Conservation (phyloP, 2,888 invertebrate genomes). For the Lutraria lutraria region DNA sequence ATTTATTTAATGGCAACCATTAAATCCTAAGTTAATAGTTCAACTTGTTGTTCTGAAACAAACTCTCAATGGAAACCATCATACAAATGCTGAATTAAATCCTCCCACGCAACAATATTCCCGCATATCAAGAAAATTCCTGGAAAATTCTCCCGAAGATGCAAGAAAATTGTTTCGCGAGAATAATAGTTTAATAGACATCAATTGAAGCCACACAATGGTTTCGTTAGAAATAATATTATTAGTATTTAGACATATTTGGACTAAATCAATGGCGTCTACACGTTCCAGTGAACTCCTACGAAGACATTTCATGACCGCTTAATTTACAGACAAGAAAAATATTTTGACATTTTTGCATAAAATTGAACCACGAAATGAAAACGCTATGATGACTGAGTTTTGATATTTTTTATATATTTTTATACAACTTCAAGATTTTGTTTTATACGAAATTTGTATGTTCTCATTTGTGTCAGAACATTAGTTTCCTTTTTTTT, state of each 20-base stretch:
- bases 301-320: too few relatives aligned
- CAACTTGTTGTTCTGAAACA: neutral
- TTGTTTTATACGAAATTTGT: too few relatives aligned
- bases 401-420: too few relatives aligned
- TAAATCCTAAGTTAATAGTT: neutral
- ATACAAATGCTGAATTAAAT: neutral
- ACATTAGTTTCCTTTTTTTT: too few relatives aligned
- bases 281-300: neutral
- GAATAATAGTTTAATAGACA: neutral
- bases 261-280: neutral
- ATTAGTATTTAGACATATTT: neutral
- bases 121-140: slow-evolving; percentile 12
- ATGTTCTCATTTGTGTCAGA: too few relatives aligned
- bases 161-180: neutral
- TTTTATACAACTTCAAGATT: too few relatives aligned
- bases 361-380: too few relatives aligned
- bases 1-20: neutral
- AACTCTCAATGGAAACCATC: neutral
- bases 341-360: too few relatives aligned
- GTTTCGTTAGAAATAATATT: neutral
- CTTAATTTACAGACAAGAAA: too few relatives aligned
- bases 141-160: neutral
- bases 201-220: neutral
- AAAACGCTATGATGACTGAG: too few relatives aligned
- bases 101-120: slow-evolving; percentile 12